These are phyloP conservation scores for Drosophila cognata DNA, from an alignment of 2,888 invertebrate genomes.

Conservation along the genomic window DNA sequence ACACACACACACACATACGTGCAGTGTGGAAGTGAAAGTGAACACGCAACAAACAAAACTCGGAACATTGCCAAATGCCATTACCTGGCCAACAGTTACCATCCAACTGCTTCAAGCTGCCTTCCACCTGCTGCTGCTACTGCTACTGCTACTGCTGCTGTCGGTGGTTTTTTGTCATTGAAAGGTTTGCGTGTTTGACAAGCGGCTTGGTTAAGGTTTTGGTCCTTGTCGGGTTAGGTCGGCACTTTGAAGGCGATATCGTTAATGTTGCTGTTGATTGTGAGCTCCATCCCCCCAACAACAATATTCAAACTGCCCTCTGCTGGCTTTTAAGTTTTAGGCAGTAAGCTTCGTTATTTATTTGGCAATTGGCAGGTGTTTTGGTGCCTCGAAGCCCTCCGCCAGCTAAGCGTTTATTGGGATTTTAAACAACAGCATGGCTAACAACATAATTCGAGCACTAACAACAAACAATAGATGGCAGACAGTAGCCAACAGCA, in stretches of 20 bases:
- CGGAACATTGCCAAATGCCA: slow-evolving; percentile 62
- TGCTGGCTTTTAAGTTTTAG: slow-evolving; percentile 25
- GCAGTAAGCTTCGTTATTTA: slow-evolving; percentile 74
- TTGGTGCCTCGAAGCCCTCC: slow-evolving; percentile 37
- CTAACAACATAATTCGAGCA: slow-evolving; percentile 76
- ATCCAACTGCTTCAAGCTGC: slow-evolving; percentile 29
- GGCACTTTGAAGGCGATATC: slow-evolving; percentile 77
- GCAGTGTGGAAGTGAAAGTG: slow-evolving; percentile 79
- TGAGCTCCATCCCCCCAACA: slow-evolving; percentile 20
- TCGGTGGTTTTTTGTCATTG: slow-evolving; percentile 60
- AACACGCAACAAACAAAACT: slow-evolving; percentile 78
- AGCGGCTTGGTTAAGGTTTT: slow-evolving; percentile 71
- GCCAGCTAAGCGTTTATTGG: slow-evolving; percentile 54
- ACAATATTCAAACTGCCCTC: slow-evolving; percentile 16
- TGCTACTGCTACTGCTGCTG: background rate
- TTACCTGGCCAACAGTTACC: slow-evolving; percentile 42
- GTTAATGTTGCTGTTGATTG: slow-evolving; percentile 77
- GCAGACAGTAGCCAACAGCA: slow-evolving; percentile 17
- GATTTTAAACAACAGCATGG: slow-evolving; percentile 56
- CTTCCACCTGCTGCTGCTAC: slow-evolving; percentile 1
- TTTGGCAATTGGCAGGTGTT: slow-evolving; percentile 73
- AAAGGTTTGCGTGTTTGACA: slow-evolving; percentile 76
- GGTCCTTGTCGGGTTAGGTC: slow-evolving; percentile 49
- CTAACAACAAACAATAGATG: slow-evolving; percentile 46
- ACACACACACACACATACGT: slow-evolving; percentile 7